A percentile compares a stretch with the other conserved stretches of the same genome.
Evolutionary conservation across 2,113 vertebrate species (phyloP).

Genomic region (Bujurquina vittata): DNA sequence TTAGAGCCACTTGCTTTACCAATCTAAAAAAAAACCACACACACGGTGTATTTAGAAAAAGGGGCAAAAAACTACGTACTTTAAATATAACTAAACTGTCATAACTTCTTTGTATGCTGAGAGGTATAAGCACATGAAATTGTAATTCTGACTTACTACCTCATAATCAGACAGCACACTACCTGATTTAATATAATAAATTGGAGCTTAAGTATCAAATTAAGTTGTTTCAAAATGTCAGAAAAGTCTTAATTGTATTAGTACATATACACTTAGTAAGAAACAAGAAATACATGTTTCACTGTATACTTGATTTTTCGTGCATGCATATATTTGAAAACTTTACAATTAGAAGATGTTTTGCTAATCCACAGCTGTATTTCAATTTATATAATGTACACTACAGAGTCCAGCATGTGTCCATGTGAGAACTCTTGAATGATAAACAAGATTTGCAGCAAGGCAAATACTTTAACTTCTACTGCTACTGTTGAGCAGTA

Average conservation of each 20-base stretch:
- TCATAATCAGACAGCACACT: background rate
- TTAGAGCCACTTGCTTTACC: background rate
- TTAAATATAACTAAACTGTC: background rate
- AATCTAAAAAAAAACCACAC: background rate
- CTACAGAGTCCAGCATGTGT: background rate
- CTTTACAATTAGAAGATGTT: too few relatives aligned
- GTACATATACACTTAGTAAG: background rate
- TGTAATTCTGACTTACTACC: background rate
- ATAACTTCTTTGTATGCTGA: background rate
- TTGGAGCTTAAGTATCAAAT: background rate
- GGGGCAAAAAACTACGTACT: background rate
- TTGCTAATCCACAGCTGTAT: too few relatives aligned
- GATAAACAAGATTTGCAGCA: background rate
- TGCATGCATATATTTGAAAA: too few relatives aligned
- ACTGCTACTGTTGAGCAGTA: conserved; percentile 3
- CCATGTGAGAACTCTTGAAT: background rate
- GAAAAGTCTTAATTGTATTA: background rate
- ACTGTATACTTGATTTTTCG: background rate
- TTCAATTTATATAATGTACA: background rate
- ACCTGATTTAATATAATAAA: background rate
- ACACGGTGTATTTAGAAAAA: background rate
- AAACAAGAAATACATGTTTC: background rate
- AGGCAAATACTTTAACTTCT: background rate
- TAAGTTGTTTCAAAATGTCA: too few relatives aligned
- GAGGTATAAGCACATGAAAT: background rate